Conservation (phyloP, 2,797 vertebrate genomes). For the Aeoliscus strigatus region DNA sequence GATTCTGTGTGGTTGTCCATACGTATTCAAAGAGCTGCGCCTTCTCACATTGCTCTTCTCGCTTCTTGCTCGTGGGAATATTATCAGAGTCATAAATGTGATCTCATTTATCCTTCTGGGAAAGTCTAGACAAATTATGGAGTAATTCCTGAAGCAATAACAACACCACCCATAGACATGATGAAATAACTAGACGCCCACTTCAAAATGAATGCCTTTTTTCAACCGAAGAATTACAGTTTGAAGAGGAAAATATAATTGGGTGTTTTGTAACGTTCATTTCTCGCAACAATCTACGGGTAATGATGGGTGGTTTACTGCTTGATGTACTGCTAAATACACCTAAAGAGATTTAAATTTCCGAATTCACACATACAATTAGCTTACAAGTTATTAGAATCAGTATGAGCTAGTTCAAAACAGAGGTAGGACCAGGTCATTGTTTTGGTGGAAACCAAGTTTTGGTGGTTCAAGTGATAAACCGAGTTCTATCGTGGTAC, state of each 20-base stretch:
- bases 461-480: no score
- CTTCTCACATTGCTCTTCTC: constrained; percentile 5
- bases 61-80: constrained; percentile 16
- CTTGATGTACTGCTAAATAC: no score
- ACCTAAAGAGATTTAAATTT: no score
- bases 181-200: constrained; percentile 10
- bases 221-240: neutral
- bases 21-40: constrained; percentile 8
- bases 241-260: neutral
- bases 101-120: constrained; percentile 15
- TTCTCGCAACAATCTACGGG: no score
- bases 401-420: no score
- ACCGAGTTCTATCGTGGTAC: no score
- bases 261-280: no score
- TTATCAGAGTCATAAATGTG: constrained; percentile 11
- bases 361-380: no score
- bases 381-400: no score
- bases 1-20: constrained; percentile 19
- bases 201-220: constrained; percentile 14
- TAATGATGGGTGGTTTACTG: no score
- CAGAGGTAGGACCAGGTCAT: no score
- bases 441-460: no score
- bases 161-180: constrained; percentile 3
- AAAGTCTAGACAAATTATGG: constrained; percentile 9
- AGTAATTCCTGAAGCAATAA: constrained; percentile 15